phyloP scores from a whole-genome alignment of 2,797 vertebrate genomes.

The Zalophus californianus region DNA sequence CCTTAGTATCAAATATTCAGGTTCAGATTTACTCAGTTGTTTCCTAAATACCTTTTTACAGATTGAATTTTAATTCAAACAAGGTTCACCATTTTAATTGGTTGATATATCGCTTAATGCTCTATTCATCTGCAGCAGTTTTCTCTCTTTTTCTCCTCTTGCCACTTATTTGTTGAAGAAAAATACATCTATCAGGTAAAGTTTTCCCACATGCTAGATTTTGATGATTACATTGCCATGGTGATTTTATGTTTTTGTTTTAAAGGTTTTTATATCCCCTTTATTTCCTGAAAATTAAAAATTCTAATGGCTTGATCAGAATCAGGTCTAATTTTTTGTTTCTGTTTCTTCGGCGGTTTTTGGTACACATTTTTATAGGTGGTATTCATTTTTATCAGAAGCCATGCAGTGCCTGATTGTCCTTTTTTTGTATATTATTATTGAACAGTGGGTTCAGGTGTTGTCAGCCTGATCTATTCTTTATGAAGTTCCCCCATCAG shows the following conservation, averaged over 20 bases:
- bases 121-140: not conserved
- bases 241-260: conserved; percentile 28
- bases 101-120: not conserved
- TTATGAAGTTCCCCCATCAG: not conserved
- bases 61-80: not conserved
- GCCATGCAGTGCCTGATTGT: not conserved
- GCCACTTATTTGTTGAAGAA: conserved; percentile 41
- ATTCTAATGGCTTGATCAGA: conserved; percentile 14
- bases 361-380: not conserved
- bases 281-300: conserved; percentile 48
- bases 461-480: not conserved
- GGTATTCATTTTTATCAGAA: conserved; percentile 45
- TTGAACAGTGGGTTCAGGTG: not conserved
- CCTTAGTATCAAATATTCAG: not conserved
- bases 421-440: conserved; percentile 39
- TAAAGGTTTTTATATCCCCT: not conserved
- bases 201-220: not conserved
- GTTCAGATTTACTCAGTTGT: not conserved
- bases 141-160: not conserved
- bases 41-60: conserved; percentile 43
- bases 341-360: not conserved
- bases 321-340: not conserved
- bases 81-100: not conserved
- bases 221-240: conserved; percentile 3
- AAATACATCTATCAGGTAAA: not conserved